These are phyloP conservation scores for Phrynocephalus forsythii DNA, from an alignment of 2,797 vertebrate species.

Conservation along the genomic window DNA sequence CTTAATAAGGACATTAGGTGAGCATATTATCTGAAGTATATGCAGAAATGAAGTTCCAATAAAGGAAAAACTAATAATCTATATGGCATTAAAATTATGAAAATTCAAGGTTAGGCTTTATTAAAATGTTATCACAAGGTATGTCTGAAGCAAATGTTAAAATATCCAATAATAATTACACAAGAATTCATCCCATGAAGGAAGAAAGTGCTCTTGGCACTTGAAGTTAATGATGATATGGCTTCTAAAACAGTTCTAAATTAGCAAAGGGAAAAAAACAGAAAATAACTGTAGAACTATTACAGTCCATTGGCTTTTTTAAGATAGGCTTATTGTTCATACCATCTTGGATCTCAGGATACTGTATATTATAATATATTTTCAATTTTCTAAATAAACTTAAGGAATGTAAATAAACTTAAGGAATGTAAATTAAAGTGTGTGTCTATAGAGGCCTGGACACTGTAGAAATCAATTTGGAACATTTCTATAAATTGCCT, in stretches of 20 bases:
- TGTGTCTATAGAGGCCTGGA: no score
- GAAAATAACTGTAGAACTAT: neutral
- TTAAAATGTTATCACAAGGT: constrained; percentile 2
- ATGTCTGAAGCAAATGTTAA: neutral
- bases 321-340: neutral
- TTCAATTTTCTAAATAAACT: no score
- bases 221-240: neutral
- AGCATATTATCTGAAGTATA: neutral
- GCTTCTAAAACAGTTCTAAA: neutral
- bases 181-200: neutral
- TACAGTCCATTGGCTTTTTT: neutral
- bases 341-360: neutral
- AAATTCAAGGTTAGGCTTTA: neutral
- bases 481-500: no score
- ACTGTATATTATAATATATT: no score
- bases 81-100: constrained; percentile 2
- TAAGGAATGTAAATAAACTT: no score
- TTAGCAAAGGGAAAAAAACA: neutral
- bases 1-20: neutral
- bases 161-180: no score
- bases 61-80: neutral
- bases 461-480: no score
- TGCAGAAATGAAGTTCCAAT: constrained; percentile 1
- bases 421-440: no score
- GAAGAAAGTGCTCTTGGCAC: neutral